Percentiles rank a stretch among this genome's conserved stretches.
Conservation (phyloP, 1,140 invertebrate species). For the Papilio polytes region DNA sequence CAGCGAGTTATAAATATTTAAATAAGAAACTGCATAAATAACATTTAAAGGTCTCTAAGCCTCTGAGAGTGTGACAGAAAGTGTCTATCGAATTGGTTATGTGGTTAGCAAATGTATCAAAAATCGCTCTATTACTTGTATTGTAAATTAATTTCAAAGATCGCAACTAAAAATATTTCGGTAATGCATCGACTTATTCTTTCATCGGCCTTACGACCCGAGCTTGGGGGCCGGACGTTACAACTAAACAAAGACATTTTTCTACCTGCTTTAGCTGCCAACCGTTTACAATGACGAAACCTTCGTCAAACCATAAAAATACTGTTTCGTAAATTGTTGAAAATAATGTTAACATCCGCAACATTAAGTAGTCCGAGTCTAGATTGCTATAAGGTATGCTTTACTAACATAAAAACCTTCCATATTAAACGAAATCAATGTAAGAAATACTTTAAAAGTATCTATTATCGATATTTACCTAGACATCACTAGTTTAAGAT, state of each 20-base stretch:
- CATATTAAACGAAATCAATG: no score
- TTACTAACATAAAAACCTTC: no score
- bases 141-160: no score
- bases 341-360: background rate
- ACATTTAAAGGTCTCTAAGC: no score
- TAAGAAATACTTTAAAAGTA: no score
- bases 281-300: constrained; percentile 9
- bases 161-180: background rate
- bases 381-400: background rate
- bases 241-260: constrained; percentile 13
- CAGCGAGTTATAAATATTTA: background rate
- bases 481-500: no score
- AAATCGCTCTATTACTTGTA: no score
- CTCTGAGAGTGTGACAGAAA: no score
- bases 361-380: background rate
- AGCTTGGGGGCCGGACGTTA: constrained; percentile 6
- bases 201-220: background rate
- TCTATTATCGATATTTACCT: no score
- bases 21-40: no score
- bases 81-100: no score
- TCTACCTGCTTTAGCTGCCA: constrained; percentile 14
- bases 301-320: background rate
- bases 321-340: background rate
- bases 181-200: background rate
- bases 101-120: no score